phyloP scores from a whole-genome alignment of 1,140 invertebrate species.

The Drosophila willistoni region DNA sequence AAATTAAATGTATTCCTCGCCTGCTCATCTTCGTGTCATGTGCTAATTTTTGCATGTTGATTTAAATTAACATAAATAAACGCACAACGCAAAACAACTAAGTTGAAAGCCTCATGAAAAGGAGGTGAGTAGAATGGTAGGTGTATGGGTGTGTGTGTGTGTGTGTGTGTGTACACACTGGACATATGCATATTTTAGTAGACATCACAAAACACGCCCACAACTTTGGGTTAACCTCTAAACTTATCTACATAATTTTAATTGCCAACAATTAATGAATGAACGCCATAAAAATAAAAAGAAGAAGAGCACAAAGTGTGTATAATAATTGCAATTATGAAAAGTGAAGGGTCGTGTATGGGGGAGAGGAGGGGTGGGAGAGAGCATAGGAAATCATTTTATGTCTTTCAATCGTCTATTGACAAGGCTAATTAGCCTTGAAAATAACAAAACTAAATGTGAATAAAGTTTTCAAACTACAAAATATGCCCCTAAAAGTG shows the following conservation, averaged over 20 bases:
- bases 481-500: too few species aligned
- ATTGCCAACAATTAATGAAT: constrained; percentile 22
- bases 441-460: too few species aligned
- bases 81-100: constrained; percentile 43
- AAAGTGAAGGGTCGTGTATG: too few species aligned
- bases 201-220: constrained; percentile 8
- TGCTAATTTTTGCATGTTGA: constrained; percentile 65
- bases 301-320: neutral
- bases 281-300: neutral
- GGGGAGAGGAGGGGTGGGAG: too few species aligned
- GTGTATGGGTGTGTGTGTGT: neutral
- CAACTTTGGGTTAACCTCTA: constrained; percentile 8
- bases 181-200: constrained; percentile 56
- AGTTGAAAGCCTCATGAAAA: constrained; percentile 27
- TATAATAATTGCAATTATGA: too few species aligned
- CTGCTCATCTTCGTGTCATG: constrained; percentile 40
- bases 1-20: constrained; percentile 50
- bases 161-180: constrained; percentile 39
- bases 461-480: too few species aligned
- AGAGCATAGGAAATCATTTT: too few species aligned
- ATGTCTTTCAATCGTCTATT: too few species aligned
- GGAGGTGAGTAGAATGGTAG: neutral
- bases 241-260: constrained; percentile 43
- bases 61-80: constrained; percentile 66
- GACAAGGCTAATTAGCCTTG: too few species aligned